A percentile compares a stretch with the other conserved stretches of the same genome.
Conservation (phyloP, 2,888 invertebrate genomes). For the Ephialtes manifestator region DNA sequence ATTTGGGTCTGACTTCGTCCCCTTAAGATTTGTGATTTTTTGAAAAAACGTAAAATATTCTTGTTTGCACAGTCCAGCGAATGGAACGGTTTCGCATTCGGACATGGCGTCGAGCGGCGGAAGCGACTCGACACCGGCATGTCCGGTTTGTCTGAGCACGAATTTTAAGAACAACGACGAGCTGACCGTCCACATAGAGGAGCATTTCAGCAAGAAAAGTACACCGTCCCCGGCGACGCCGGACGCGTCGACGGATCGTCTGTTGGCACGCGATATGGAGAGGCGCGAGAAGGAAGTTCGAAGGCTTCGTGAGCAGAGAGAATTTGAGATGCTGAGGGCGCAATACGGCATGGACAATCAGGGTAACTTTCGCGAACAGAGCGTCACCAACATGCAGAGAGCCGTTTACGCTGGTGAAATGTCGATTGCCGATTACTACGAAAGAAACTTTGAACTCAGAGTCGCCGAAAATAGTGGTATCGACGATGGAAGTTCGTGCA, state of each 20-base stretch:
- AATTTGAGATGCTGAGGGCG: constrained; percentile 93
- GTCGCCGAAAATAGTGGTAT: constrained; percentile 92
- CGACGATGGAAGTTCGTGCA: constrained; percentile 94
- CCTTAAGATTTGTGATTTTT: neutral
- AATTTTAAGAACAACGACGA: constrained; percentile 87
- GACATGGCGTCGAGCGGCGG: constrained; percentile 82
- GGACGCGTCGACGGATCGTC: constrained; percentile 86
- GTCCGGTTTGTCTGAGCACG: constrained; percentile 86
- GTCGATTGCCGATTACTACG: constrained; percentile 94
- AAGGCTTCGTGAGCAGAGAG: constrained; percentile 91
- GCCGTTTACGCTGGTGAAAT: constrained; percentile 95
- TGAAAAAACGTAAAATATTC: neutral
- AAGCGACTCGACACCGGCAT: constrained; percentile 82
- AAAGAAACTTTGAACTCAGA: constrained; percentile 92
- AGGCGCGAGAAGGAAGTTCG: constrained; percentile 90
- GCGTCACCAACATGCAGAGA: constrained; percentile 92
- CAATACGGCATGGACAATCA: constrained; percentile 97
- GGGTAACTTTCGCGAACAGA: constrained; percentile 93
- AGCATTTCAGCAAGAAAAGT: constrained; percentile 89
- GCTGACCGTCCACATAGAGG: constrained; percentile 92
- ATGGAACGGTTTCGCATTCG: constrained; percentile 80
- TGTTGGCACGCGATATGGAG: constrained; percentile 88
- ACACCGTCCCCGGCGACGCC: constrained; percentile 86
- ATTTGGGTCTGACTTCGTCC: no score
- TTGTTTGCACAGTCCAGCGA: constrained; percentile 79